Evolutionary conservation across 2,113 vertebrate genomes (phyloP).

Genomic region (Apodemus sylvaticus): DNA sequence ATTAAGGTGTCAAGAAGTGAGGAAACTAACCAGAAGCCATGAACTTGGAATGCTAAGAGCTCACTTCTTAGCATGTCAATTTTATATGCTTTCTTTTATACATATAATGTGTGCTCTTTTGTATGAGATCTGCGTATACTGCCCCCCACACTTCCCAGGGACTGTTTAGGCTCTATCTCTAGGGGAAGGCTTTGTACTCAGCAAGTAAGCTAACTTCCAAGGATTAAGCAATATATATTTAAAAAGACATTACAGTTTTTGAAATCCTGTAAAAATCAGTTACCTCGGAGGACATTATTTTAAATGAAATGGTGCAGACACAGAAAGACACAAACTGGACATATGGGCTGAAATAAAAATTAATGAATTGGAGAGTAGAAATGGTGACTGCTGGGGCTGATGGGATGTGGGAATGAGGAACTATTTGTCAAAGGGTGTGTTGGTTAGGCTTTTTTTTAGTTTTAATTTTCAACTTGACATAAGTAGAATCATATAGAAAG

Average conservation of each 20-base stretch:
- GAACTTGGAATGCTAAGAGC: background rate
- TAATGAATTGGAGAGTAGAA: background rate
- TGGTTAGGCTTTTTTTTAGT: background rate
- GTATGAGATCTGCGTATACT: background rate
- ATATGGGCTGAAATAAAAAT: background rate
- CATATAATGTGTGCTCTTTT: background rate
- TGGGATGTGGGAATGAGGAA: background rate
- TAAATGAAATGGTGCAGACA: conserved; percentile 3
- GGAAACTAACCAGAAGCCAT: background rate
- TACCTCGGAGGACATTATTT: background rate
- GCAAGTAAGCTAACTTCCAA: conserved; percentile 16
- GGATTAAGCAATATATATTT: background rate
- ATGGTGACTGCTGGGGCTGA: background rate
- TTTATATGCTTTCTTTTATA: background rate
- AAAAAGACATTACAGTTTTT: background rate
- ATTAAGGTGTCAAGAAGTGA: conserved; percentile 21
- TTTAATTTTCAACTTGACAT: too few species aligned
- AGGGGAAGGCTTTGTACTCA: background rate
- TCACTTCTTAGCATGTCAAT: background rate
- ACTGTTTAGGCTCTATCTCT: conserved; percentile 15
- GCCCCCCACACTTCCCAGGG: background rate
- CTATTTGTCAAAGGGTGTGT: background rate
- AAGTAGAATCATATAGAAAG: background rate
- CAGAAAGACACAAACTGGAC: background rate
- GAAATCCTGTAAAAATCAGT: background rate